Base-by-base conservation (phyloP, 2,888 invertebrate species). In the Pterobdella sp. region DNA sequence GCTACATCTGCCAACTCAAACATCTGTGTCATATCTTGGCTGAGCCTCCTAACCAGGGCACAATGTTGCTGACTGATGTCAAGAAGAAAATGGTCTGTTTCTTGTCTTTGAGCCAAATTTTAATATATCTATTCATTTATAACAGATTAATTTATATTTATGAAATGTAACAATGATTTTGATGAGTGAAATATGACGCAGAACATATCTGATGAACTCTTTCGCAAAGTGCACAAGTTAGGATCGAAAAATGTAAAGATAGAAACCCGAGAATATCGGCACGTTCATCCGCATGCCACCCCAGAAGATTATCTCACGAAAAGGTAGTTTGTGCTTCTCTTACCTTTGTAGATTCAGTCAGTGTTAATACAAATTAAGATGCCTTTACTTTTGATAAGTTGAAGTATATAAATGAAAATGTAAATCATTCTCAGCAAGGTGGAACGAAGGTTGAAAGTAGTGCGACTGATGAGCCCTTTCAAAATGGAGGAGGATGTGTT, bases 361-460 rank as follows among this genome's bases (percentile, higher is more conserved):
- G 52, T 49, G 14, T 49, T 18, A 49, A 49, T 49, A 14, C 14
- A 49, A 49, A 49, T 49, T 18, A n/a, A n/a, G n/a, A n/a, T n/a
- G n/a, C n/a, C n/a, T n/a, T n/a, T n/a, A n/a, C n/a, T n/a, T n/a
- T n/a, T n/a, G n/a, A n/a, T n/a, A n/a, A n/a, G n/a, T n/a, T n/a
- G n/a, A n/a, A n/a, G n/a, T n/a, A n/a, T n/a, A n/a, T n/a, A n/a
- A 49, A 14, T 49, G n/a, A 49, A 14, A 49, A 49, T 49, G 14
- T 49, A 26, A 26, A 7, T 63, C n/a, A 26, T 63, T 63, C 26
- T 4, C 66, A 34, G 37, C 52, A 52, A 73, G 68, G 52, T 56
- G 31, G 73, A 73, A 32, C 70, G 74, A 1, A 10, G 10, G 81
- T 87, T 4, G 80, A 84, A 49, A 86, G 87, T 73, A 78, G 86